Percentiles rank a stretch among this genome's conserved stretches.
These are phyloP conservation scores for Drosophila tsacasi DNA, from an alignment of 1,140 invertebrate genomes.

Conservation along the genomic window DNA sequence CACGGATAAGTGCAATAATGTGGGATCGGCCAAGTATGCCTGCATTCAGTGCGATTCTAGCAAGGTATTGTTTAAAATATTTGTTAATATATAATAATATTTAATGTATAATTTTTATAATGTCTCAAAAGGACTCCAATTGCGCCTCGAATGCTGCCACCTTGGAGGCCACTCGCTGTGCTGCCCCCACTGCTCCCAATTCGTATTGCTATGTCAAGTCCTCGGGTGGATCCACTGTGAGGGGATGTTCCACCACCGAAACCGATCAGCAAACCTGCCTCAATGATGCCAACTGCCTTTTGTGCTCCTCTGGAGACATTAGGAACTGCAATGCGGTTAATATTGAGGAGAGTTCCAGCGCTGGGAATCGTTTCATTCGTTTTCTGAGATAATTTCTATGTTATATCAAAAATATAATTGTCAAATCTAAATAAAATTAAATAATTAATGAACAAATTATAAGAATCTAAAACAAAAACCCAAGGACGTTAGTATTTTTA, in stretches of 20 bases:
- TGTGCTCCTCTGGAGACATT: conserved; percentile 73
- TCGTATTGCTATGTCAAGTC: conserved; percentile 76
- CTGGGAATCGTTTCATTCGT: conserved; percentile 58
- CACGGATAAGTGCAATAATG: conserved; percentile 74
- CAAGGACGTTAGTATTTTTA: neutral
- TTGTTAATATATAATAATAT: neutral
- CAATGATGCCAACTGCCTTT: conserved; percentile 63
- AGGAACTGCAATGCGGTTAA: conserved; percentile 65
- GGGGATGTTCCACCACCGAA: conserved; percentile 72
- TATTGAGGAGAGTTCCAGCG: conserved; percentile 31
- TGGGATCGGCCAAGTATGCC: conserved; percentile 56
- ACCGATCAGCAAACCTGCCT: conserved; percentile 65
- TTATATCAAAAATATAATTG: neutral
- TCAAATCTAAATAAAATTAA: neutral
- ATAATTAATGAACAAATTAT: neutral
- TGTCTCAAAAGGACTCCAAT: conserved; percentile 40
- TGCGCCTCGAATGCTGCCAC: conserved; percentile 52
- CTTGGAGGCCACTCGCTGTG: conserved; percentile 52
- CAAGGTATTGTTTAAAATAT: conserved; percentile 27
- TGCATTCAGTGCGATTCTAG: conserved; percentile 78
- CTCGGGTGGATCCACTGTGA: conserved; percentile 39
- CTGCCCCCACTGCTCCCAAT: conserved; percentile 66
- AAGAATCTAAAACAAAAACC: neutral
- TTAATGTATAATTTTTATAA: neutral
- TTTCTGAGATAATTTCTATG: conserved; percentile 38